Base-by-base conservation (phyloP, 2,113 vertebrate genomes). In the Himantopus leucocephalus region DNA sequence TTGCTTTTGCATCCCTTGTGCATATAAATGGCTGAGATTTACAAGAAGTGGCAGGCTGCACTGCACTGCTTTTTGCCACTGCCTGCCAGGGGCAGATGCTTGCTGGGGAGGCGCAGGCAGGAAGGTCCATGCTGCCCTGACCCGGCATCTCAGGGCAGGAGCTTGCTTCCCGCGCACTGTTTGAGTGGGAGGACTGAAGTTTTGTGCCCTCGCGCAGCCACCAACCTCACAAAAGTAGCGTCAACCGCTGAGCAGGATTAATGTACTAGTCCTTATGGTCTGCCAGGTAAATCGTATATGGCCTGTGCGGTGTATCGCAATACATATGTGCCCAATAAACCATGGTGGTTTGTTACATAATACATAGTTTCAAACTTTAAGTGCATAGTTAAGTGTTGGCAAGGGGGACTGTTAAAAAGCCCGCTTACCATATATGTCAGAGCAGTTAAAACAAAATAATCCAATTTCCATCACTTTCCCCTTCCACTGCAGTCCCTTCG, bases 101-200 rank as follows among this genome's bases (percentile, higher is more conserved):
- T 37, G 3, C 14, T 0, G 0, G 58, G 13, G 23, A 72, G 59
- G 27, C 11, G 29, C 22, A 55, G 53, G 32, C n/a, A 55, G 64
- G 48, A 50, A 50, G 45, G 52, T 41, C n/a, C 5, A 7, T 64
- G 68, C 58, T 71, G 47, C n/a, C 70, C 4, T 4, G 35, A 32
- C 17, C 15, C 34, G 7, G 13, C 1, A 2, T 68, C 35, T 63
- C n/a, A 14, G 26, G 56, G 27, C 30, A 47, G 41, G 50, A 85
- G 18, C 29, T 52, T 17, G 19, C 62, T 74, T 66, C 19, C 39
- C n/a, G 18, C 14, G 18, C 53, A 12, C 32, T 5, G 6, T 37
- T 83, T 1, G 6, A 26, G n/a, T 29, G 32, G 48, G 24, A 90
- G 56, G 59, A 47, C 50, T 66, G 50, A 73, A 37, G 16, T 14